phyloP scores from a whole-genome alignment of 2,888 invertebrate genomes.

The Harpalus rubripes region DNA sequence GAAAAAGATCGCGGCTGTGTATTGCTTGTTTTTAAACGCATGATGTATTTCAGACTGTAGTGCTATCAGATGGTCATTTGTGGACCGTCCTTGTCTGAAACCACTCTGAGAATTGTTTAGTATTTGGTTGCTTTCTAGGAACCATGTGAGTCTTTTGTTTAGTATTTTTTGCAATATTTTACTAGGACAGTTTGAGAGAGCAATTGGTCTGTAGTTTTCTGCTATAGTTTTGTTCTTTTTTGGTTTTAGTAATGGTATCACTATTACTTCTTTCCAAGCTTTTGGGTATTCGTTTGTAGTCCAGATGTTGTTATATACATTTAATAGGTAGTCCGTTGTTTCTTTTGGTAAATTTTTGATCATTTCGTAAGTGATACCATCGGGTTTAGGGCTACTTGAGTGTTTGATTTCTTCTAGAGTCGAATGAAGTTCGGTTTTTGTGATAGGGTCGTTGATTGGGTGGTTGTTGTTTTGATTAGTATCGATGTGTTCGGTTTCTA shows the following conservation, averaged over 20 bases:
- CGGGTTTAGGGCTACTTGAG: conserved; percentile 61
- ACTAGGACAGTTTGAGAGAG: conserved; percentile 55
- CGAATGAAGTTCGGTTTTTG: conserved; percentile 57
- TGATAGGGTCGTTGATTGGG: conserved; percentile 56
- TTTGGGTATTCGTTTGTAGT: conserved; percentile 55
- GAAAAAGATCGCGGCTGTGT: conserved; percentile 30
- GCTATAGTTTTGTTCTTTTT: conserved; percentile 64
- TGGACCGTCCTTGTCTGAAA: conserved; percentile 33
- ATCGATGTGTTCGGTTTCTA: conserved; percentile 19
- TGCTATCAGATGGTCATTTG: conserved; percentile 17
- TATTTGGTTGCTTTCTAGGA: background rate
- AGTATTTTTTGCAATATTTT: conserved; percentile 58
- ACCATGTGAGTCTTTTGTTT: conserved; percentile 49
- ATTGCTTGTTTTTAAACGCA: conserved; percentile 23
- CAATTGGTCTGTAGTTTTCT: conserved; percentile 67
- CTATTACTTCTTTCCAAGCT: conserved; percentile 62
- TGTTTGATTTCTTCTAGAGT: conserved; percentile 47
- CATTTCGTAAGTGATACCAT: conserved; percentile 61
- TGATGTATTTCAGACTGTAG: conserved; percentile 16
- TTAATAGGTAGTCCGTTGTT: conserved; percentile 45
- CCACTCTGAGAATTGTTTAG: conserved; percentile 16
- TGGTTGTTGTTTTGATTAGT: conserved; percentile 32
- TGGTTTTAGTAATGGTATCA: conserved; percentile 63
- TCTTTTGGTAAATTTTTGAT: conserved; percentile 57
- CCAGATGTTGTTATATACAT: conserved; percentile 62